Evolutionary conservation across 2,113 vertebrate genomes (phyloP), one percentile per base, ranked within the genome.

Genomic region (Taxidea taxus): DNA sequence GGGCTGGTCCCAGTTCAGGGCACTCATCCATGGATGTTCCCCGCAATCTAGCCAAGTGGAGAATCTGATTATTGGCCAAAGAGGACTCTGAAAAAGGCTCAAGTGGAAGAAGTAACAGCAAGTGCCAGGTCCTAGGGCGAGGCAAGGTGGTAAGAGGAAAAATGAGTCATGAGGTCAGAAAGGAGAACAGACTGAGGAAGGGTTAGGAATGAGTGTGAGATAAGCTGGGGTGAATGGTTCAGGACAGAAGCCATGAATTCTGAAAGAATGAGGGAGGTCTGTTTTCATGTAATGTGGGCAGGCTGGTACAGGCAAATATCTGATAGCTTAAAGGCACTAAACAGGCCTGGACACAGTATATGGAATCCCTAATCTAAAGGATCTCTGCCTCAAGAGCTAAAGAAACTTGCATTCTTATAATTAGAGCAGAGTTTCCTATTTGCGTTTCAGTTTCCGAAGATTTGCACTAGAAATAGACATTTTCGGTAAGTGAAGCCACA

Each of bases 271-370:
- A 97, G 92, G 92, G 94, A 96, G 95, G 94, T 90, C 87, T 93
- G 92, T 95, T 97, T 96, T 90, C 87, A 87, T 90, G 84, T 60
- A 81, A 39, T 7, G 60, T 95, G 95, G 95, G 90, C 97, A 97
- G 97, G 97, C 95, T 96, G 87, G 92, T 96, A 97, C 98, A 98
- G 95, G 98, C 93, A 97, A 97, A 97, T 93, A 92, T 96, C 94
- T 85, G 82, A 96, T 87, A 97, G 95, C 83, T 87, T 94, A 95
- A 96, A 87, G 91, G 90, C 87, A 89, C 18, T 70, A 75, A 97
- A 96, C 98, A 98, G 96, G 97, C 87, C 96, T 80, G 64, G 91
- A 94, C 97, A 95, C 85, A 62, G 54, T 87, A 21, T 31, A 56
- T 51, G 60, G 86, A 96, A 97, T 97, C 83, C 82, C 54, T 93